A percentile compares a stretch with the other conserved stretches of the same genome.
Evolutionary conservation across 1,140 invertebrate species (phyloP).

Genomic region (Megalonaias nervosa): DNA sequence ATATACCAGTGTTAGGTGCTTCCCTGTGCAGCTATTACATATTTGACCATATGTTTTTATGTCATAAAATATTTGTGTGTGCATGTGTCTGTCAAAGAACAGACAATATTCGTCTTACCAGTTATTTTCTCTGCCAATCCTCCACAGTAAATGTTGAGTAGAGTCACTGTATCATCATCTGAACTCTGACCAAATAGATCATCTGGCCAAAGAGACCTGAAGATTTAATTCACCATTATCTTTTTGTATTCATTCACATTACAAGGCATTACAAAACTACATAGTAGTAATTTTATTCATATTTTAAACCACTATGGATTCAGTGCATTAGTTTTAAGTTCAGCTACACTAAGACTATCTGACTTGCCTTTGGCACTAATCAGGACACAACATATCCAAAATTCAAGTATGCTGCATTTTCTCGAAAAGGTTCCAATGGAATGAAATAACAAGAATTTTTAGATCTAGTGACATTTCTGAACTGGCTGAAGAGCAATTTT

Average conservation of each 20-base stretch:
- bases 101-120: conserved; percentile 70
- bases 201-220: conserved; percentile 76
- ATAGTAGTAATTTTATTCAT: background rate
- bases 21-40: background rate
- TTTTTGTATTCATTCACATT: conserved; percentile 11
- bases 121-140: conserved; percentile 79
- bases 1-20: background rate
- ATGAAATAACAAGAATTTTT: no score
- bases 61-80: background rate
- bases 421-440: no score
- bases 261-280: background rate
- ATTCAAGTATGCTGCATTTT: no score
- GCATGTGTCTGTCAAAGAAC: background rate
- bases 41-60: background rate
- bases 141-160: conserved; percentile 82
- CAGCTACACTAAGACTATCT: no score
- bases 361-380: background rate
- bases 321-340: background rate
- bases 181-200: conserved; percentile 74
- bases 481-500: no score
- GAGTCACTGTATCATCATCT: conserved; percentile 78
- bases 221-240: conserved; percentile 35
- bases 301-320: no score
- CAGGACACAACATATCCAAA: no score
- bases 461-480: no score